Evolutionary conservation across 1,140 invertebrate species (phyloP), one percentile per base, ranked within the genome.

Genomic region (Hormaphis cornu): DNA sequence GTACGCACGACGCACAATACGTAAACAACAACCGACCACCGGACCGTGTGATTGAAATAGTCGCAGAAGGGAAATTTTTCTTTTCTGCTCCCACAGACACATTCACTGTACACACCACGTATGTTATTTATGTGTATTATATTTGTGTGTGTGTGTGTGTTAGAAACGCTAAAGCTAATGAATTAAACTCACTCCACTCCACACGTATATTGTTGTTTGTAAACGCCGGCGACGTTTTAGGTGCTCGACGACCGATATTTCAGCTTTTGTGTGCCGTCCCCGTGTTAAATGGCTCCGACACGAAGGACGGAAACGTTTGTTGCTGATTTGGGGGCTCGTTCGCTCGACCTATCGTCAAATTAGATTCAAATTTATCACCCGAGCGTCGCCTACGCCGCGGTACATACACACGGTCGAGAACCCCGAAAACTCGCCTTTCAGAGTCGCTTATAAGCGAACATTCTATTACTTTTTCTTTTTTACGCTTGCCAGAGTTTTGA

Each of bases 281-380:
- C 54, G 54, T 58, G 54, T 58, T 58, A 58, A 58, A 58, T 58
- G 54, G 54, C 24, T n/a, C 54, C 20, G 10, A 58, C 54, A 4
- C n/a, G n/a, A n/a, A n/a, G n/a, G n/a, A n/a, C n/a, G n/a, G n/a
- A n/a, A n/a, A n/a, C n/a, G n/a, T n/a, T n/a, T n/a, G n/a, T n/a
- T n/a, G n/a, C n/a, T n/a, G n/a, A n/a, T n/a, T n/a, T n/a, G n/a
- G n/a, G n/a, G 42, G 18, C 42, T 20, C 20, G 16, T 22, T 58
- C 54, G 24, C 54, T 58, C 24, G 2, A 58, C 35, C 20, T 58
- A 37, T n/a, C n/a, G n/a, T n/a, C 20, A 24, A 58, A 40, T 58
- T 58, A 24, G 40, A 58, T 58, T 24, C 35, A 16, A 58, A 58
- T 58, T 58, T 58, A 40, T 58, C 26, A 37, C 54, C 33, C 6